Conservation (phyloP, 1,140 invertebrate species). For the Colletes latitarsis region DNA sequence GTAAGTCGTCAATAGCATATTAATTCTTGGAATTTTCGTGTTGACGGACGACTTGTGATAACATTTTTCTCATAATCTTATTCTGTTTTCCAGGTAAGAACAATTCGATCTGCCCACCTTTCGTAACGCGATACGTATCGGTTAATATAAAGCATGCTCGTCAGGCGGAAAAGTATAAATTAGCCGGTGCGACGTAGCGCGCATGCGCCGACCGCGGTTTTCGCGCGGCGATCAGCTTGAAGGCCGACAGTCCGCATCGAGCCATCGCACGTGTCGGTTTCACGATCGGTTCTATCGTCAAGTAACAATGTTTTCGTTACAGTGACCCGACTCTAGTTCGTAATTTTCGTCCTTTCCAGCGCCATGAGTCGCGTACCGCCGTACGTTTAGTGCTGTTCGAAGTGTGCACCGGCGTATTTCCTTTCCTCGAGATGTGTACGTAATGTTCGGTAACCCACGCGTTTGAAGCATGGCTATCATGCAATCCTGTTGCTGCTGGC, state of each 20-base stretch:
- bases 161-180: neutral
- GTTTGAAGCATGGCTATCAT: conserved; percentile 86
- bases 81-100: no score
- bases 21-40: no score
- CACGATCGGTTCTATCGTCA: no score
- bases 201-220: conserved; percentile 66
- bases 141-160: neutral
- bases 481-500: conserved; percentile 91
- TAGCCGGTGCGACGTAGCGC: conserved; percentile 16
- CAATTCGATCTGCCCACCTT: no score
- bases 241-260: conserved; percentile 66
- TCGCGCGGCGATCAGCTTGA: conserved; percentile 53
- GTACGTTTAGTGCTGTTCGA: neutral
- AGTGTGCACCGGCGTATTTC: neutral
- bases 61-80: no score
- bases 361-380: neutral
- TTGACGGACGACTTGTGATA: no score
- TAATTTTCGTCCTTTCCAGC: neutral
- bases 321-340: neutral
- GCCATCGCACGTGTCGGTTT: conserved; percentile 47
- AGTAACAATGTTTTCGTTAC: conserved; percentile 1
- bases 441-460: conserved; percentile 58
- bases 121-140: conserved; percentile 13
- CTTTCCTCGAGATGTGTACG: neutral
- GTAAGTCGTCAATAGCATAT: no score